phyloP scores from a whole-genome alignment of 2,888 invertebrate species.

The Vesta saturnalis region DNA sequence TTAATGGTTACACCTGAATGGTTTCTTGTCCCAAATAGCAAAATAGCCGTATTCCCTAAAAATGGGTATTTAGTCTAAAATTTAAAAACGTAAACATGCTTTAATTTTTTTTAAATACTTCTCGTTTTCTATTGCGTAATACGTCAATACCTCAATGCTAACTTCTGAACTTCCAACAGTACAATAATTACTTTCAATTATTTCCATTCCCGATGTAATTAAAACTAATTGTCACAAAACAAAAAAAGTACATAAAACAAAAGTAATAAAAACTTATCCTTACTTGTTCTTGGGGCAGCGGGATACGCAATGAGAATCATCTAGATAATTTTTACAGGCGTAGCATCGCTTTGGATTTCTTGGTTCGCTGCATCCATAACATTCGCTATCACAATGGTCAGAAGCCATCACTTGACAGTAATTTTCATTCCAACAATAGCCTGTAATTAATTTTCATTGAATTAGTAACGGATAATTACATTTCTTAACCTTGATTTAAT shows the following conservation, averaged over 20 bases:
- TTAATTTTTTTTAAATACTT: too few species aligned
- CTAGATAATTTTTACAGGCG: conserved; percentile 70
- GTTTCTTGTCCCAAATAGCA: too few species aligned
- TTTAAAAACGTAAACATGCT: too few species aligned
- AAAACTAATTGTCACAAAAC: too few species aligned
- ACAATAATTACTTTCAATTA: too few species aligned
- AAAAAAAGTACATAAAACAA: neutral
- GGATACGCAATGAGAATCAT: conserved; percentile 59
- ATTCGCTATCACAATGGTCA: conserved; percentile 74
- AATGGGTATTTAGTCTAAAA: too few species aligned
- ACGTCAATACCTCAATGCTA: too few species aligned
- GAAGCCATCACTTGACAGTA: conserved; percentile 65
- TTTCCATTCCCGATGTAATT: too few species aligned
- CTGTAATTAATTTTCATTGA: conserved; percentile 44
- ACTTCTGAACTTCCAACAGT: too few species aligned
- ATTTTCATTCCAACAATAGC: conserved; percentile 62
- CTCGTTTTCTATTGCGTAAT: too few species aligned
- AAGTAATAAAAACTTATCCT: conserved; percentile 51
- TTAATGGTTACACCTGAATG: too few species aligned
- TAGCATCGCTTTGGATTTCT: conserved; percentile 67
- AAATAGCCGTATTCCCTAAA: too few species aligned
- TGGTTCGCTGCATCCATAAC: conserved; percentile 76
- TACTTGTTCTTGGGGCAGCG: conserved; percentile 75
- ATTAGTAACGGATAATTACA: neutral
- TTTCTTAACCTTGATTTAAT: conserved; percentile 4